phyloP scores from a whole-genome alignment of 2,888 invertebrate genomes.

The Sclerodermus sp. region DNA sequence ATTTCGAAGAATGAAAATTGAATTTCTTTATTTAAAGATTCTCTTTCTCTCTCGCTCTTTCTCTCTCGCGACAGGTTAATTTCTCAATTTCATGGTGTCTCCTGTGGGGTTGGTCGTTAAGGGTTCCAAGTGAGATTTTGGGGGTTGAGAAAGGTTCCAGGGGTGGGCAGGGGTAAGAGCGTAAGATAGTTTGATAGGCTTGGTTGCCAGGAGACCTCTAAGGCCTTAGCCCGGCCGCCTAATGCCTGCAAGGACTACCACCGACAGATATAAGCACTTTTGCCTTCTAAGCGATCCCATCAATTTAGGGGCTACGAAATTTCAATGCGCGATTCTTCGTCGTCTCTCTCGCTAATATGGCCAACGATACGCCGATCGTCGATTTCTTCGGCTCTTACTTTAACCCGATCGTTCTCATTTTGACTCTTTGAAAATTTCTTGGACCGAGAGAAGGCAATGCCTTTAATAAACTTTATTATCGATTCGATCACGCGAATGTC shows the following conservation, averaged over 20 bases:
- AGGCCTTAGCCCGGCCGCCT: conserved; percentile 48
- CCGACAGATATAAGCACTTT: conserved; percentile 28
- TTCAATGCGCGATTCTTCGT: too few species aligned
- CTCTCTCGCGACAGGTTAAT: conserved; percentile 49
- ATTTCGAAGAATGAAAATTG: too few species aligned
- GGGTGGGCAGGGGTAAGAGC: conserved; percentile 31
- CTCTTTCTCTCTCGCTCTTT: too few species aligned
- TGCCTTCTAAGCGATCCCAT: conserved; percentile 34
- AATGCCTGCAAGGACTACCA: conserved; percentile 47
- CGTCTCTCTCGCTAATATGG: too few species aligned
- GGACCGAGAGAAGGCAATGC: too few species aligned
- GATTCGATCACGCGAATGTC: too few species aligned
- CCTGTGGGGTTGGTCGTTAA: conserved; percentile 56
- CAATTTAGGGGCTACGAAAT: conserved; percentile 10
- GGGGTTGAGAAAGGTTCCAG: conserved; percentile 38
- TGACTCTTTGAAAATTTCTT: too few species aligned
- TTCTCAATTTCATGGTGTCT: conserved; percentile 57
- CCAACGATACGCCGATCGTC: too few species aligned
- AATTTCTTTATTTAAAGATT: too few species aligned
- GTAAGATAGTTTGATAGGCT: conserved; percentile 58
- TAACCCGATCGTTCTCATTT: too few species aligned
- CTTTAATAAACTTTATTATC: too few species aligned
- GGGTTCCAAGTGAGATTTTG: conserved; percentile 56
- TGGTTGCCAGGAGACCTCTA: conserved; percentile 55
- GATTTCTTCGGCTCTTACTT: too few species aligned